Percentiles rank a stretch among this genome's conserved stretches.
phyloP scores from a whole-genome alignment of 2,888 invertebrate species.

The Selenia dentaria region DNA sequence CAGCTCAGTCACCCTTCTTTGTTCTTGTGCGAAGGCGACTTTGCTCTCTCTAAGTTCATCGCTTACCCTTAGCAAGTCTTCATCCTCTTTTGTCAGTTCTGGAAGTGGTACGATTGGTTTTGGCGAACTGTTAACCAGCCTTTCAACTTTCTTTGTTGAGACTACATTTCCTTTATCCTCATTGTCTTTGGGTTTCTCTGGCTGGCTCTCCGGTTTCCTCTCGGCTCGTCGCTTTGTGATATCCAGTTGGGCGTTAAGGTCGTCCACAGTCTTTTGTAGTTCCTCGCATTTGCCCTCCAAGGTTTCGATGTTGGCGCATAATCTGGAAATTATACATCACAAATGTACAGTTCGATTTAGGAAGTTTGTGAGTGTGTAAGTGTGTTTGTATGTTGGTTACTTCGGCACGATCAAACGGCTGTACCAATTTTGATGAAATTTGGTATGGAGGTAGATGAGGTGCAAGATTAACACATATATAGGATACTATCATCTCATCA shows the following conservation, averaged over 20 bases:
- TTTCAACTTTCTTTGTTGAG: constrained; percentile 55
- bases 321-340: constrained; percentile 67
- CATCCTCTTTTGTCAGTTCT: constrained; percentile 80
- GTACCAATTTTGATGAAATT: too few relatives aligned
- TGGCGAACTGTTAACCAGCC: constrained; percentile 56
- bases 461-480: too few relatives aligned
- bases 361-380: too few relatives aligned
- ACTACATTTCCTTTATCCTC: constrained; percentile 55
- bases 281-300: constrained; percentile 94
- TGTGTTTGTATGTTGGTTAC: too few relatives aligned
- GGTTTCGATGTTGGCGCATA: constrained; percentile 90
- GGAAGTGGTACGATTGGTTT: constrained; percentile 69
- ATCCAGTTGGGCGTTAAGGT: constrained; percentile 86
- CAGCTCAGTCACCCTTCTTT: constrained; percentile 89
- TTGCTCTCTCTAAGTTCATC: constrained; percentile 89
- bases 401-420: too few relatives aligned
- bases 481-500: too few relatives aligned
- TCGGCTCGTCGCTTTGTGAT: constrained; percentile 85
- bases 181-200: constrained; percentile 72
- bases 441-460: too few relatives aligned
- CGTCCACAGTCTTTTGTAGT: constrained; percentile 91
- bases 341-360: too few relatives aligned
- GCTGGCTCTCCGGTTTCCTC: constrained; percentile 64
- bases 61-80: constrained; percentile 84
- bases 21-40: constrained; percentile 88